Evolutionary conservation across 2,113 vertebrate genomes (phyloP).

Genomic region (Clarias macrocephalus): DNA sequence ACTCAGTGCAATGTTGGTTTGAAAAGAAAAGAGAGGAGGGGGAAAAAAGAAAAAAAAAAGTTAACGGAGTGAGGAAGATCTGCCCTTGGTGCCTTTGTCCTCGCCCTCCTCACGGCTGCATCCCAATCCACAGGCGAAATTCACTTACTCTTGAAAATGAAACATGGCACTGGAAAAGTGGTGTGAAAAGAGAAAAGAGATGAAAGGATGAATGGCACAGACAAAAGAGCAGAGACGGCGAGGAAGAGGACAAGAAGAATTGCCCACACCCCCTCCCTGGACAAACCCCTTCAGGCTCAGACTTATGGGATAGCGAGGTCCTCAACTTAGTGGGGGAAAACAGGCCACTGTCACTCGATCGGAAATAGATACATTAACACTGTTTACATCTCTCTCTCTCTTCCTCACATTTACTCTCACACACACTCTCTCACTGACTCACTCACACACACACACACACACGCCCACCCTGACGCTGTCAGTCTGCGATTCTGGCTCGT

Average conservation of each 20-base stretch:
- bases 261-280: background rate
- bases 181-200: conserved; percentile 5
- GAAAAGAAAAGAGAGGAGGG: conserved; percentile 34
- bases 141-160: background rate
- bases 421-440: background rate
- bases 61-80: background rate
- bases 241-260: conserved; percentile 48
- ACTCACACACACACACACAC: conserved; percentile 24
- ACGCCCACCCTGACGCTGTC: conserved; percentile 25
- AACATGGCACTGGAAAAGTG: conserved; percentile 11
- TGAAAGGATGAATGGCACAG: conserved; percentile 11
- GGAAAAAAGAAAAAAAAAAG: conserved; percentile 12
- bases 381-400: conserved; percentile 33
- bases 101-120: background rate
- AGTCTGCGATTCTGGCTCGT: conserved; percentile 15
- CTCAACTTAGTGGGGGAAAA: background rate
- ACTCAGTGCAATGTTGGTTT: conserved; percentile 50
- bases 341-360: background rate
- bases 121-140: conserved; percentile 2
- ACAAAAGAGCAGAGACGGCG: background rate
- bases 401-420: background rate
- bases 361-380: conserved; percentile 45
- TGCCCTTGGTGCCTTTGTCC: background rate
- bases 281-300: conserved; percentile 26
- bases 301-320: conserved; percentile 32